Conservation (phyloP, 2,113 vertebrate species). For the Fregetta grallaria region DNA sequence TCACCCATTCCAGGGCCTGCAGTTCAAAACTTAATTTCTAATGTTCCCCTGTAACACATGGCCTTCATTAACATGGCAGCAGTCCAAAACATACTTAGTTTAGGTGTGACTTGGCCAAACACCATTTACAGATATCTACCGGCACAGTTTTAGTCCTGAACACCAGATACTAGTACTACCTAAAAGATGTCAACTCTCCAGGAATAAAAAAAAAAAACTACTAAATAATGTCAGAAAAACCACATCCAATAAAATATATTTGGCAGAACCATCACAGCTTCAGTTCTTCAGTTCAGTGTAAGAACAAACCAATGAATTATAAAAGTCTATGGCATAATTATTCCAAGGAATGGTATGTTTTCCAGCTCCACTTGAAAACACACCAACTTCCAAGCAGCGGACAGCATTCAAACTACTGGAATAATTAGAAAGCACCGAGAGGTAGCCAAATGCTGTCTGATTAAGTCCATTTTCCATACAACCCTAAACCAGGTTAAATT, state of each 20-base stretch:
- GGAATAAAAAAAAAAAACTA: not conserved
- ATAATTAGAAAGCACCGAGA: not conserved
- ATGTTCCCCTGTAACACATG: not conserved
- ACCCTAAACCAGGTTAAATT: not conserved
- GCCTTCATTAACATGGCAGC: not conserved
- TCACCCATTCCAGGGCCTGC: not conserved
- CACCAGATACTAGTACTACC: not conserved
- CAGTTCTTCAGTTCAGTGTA: not conserved
- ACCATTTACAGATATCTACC: not conserved
- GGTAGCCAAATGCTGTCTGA: not conserved
- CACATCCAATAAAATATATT: not conserved
- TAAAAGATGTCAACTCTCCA: not conserved
- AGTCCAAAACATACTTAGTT: not conserved
- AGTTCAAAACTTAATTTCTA: not conserved
- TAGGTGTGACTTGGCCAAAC: not conserved
- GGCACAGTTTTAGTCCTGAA: not conserved
- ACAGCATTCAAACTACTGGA: not conserved
- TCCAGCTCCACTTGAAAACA: not conserved
- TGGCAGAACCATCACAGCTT: not conserved
- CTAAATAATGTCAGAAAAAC: not conserved
- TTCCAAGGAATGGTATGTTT: not conserved
- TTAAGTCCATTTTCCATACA: not conserved
- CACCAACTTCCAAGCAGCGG: not conserved
- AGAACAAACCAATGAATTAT: not conserved
- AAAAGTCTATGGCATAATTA: not conserved